Percentiles rank a stretch among this genome's conserved stretches.
These are phyloP conservation scores for Mallotus villosus DNA, from an alignment of 2,797 vertebrate species.

Conservation along the genomic window DNA sequence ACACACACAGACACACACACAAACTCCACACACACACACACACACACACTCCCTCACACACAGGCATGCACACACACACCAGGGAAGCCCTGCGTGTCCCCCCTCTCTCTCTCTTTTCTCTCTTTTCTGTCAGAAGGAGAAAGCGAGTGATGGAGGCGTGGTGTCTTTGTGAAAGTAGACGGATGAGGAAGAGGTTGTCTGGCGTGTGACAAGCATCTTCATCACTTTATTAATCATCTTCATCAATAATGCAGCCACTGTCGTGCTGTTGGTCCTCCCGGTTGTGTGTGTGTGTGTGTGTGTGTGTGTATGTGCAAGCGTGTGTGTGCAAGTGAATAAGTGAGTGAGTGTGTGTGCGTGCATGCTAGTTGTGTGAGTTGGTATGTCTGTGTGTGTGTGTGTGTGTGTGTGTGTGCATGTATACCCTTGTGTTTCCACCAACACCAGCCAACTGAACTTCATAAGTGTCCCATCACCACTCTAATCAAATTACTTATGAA, in stretches of 20 bases:
- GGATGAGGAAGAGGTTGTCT: conserved; percentile 61
- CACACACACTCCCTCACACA: neutral
- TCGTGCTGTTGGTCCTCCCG: conserved; percentile 80
- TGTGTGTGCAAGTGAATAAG: too few relatives aligned
- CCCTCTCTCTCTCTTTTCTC: neutral
- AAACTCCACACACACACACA: too few relatives aligned
- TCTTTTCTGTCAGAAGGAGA: conserved; percentile 46
- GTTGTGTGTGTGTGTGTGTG: conserved; percentile 12
- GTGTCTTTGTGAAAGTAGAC: conserved; percentile 52
- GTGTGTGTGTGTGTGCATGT: neutral
- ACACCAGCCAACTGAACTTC: conserved; percentile 78
- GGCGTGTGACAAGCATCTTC: conserved; percentile 79
- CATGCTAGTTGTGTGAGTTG: neutral
- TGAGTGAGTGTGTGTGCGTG: neutral
- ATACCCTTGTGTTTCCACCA: conserved; percentile 36
- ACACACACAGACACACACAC: neutral
- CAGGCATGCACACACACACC: neutral
- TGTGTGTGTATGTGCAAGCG: neutral
- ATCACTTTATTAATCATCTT: conserved; percentile 93
- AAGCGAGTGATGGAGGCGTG: conserved; percentile 70
- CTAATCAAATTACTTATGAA: conserved; percentile 98
- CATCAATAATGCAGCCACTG: conserved; percentile 89
- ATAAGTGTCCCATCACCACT: conserved; percentile 97
- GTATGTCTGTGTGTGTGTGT: neutral
- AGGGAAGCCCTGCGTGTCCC: neutral